These are phyloP conservation scores for Dendrolimus houi DNA, from an alignment of 2,888 invertebrate species.

Conservation along the genomic window DNA sequence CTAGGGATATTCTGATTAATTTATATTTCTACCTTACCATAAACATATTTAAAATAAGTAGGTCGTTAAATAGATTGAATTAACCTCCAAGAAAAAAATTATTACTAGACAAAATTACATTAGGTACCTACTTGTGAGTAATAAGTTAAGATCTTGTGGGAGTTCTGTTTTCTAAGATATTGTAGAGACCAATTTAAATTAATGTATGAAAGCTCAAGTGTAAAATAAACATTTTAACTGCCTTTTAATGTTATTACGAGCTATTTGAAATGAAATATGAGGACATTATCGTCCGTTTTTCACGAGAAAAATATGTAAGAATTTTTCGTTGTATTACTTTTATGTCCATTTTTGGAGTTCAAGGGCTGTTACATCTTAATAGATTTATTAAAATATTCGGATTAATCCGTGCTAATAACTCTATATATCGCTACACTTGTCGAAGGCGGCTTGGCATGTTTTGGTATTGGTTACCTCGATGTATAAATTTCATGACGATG, in stretches of 20 bases:
- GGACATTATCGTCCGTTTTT: not conserved
- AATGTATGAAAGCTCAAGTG: not conserved
- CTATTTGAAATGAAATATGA: constrained; percentile 1
- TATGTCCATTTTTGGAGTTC: not conserved
- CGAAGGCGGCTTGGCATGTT: no score
- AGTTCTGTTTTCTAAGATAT: not conserved
- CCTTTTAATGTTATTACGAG: constrained; percentile 1
- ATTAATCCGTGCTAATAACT: no score
- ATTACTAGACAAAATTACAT: no score
- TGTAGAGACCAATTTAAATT: not conserved
- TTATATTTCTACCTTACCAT: no score
- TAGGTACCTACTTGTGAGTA: not conserved
- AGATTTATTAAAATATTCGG: no score
- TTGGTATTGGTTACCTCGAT: no score
- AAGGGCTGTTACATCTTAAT: not conserved
- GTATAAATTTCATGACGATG: no score
- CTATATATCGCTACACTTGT: no score
- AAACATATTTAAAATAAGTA: no score
- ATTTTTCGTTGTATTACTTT: not conserved
- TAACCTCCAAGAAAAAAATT: no score
- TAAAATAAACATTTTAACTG: not conserved
- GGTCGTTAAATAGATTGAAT: no score
- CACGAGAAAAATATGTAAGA: not conserved
- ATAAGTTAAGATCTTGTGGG: not conserved
- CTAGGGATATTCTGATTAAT: no score